Conservation (phyloP, 2,113 vertebrate genomes). For the Odontesthes bonariensis region DNA sequence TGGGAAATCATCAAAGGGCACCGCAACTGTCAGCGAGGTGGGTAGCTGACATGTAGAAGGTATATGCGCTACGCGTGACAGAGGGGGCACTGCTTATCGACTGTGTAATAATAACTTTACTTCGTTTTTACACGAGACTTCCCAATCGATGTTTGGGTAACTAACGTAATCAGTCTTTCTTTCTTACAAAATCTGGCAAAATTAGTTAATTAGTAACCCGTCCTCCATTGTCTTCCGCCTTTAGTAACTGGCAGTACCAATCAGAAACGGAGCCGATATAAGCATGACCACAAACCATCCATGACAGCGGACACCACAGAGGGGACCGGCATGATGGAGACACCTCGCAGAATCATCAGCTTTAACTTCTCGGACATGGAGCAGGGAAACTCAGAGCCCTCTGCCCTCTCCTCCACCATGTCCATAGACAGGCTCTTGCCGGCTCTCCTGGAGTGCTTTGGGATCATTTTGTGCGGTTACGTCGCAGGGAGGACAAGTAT, state of each 20-base stretch:
- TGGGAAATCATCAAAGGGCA: not conserved
- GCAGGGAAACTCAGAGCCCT: conserved; percentile 55
- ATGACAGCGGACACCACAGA: conserved; percentile 10
- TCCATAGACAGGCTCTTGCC: conserved; percentile 94
- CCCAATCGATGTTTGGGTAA: conserved; percentile 1
- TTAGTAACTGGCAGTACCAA: not conserved
- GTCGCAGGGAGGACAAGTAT: conserved; percentile 91
- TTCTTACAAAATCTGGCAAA: not conserved
- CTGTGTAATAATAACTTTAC: not conserved
- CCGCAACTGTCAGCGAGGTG: conserved; percentile 7
- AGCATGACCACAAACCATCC: conserved; percentile 7
- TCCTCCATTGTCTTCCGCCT: not conserved
- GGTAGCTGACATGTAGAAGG: not conserved
- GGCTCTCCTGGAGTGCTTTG: conserved; percentile 95
- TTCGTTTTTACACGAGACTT: fast-evolving
- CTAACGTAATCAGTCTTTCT: not conserved
- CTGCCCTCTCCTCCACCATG: conserved; percentile 82
- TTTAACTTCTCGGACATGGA: conserved; percentile 21
- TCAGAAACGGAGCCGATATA: not conserved
- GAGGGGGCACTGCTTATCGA: not conserved
- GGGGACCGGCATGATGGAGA: conserved; percentile 60
- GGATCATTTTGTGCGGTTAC: conserved; percentile 96
- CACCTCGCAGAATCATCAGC: not conserved
- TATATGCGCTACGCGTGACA: too few relatives aligned
- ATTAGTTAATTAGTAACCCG: not conserved